These are phyloP conservation scores for Conomelus anceps DNA, from an alignment of 2,888 invertebrate species.

Conservation along the genomic window DNA sequence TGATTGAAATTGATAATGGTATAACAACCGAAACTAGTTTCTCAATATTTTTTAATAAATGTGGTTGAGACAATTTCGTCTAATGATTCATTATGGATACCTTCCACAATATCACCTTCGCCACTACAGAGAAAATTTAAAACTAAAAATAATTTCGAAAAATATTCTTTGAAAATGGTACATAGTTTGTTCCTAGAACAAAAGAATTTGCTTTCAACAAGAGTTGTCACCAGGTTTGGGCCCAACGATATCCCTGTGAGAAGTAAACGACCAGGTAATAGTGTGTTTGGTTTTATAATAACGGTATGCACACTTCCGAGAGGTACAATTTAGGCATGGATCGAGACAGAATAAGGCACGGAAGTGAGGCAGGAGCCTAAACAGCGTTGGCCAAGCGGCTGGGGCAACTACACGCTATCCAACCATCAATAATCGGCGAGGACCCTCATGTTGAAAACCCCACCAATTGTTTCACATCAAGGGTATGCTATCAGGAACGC, in stretches of 20 bases:
- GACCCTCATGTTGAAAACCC: not conserved
- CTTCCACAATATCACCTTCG: too few species aligned
- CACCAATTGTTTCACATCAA: not conserved
- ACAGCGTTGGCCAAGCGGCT: not conserved
- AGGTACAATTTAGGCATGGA: not conserved
- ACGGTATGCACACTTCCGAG: not conserved
- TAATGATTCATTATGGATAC: too few species aligned
- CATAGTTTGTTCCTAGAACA: too few species aligned
- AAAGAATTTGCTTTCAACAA: not conserved
- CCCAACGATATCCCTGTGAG: not conserved
- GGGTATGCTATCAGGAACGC: not conserved
- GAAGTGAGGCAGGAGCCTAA: not conserved
- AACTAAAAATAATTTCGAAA: too few species aligned
- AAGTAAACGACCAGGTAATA: not conserved
- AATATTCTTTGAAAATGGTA: too few species aligned
- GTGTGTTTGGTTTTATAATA: not conserved
- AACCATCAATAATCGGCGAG: not conserved
- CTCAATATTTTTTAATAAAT: too few species aligned
- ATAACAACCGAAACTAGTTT: too few species aligned
- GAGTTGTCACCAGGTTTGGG: not conserved
- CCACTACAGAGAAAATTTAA: too few species aligned
- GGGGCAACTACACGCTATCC: not conserved
- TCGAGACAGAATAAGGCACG: too few species aligned
- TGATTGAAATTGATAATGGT: too few species aligned
- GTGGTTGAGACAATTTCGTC: too few species aligned